Conservation (phyloP, 2,888 invertebrate genomes). For the Apantesis nais region DNA sequence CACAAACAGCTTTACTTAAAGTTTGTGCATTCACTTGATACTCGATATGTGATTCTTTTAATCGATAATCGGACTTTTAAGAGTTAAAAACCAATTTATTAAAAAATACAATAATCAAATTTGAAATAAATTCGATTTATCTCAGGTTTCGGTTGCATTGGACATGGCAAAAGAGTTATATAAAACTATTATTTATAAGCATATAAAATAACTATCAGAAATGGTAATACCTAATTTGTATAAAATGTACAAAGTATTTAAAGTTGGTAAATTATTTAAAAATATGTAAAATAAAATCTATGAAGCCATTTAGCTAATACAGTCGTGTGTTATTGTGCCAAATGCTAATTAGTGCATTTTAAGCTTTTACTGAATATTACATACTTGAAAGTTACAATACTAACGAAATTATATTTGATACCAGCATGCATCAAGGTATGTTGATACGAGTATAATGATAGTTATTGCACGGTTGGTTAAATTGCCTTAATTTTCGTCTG, state of each 20-base stretch:
- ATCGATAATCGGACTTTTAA: too few relatives aligned
- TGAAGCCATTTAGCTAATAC: not conserved
- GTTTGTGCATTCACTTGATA: too few relatives aligned
- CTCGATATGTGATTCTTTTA: too few relatives aligned
- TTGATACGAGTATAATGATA: not conserved
- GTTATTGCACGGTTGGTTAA: not conserved
- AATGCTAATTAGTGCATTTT: constrained; percentile 5
- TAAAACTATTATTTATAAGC: not conserved
- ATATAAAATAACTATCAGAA: not conserved
- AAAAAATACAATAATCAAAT: too few relatives aligned
- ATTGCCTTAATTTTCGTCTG: not conserved
- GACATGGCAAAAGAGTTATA: not conserved
- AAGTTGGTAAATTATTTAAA: not conserved
- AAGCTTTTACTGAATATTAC: constrained; percentile 2
- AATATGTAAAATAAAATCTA: not conserved
- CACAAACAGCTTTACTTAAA: not conserved
- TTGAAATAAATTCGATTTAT: not conserved
- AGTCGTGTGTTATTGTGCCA: not conserved
- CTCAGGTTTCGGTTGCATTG: not conserved
- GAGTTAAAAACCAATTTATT: too few relatives aligned
- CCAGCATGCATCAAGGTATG: not conserved
- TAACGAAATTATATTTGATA: not conserved
- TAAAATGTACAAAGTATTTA: not conserved
- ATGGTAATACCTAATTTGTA: not conserved
- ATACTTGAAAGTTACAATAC: not conserved